phyloP scores from a whole-genome alignment of 2,888 invertebrate genomes.

The Pomacea canaliculata region DNA sequence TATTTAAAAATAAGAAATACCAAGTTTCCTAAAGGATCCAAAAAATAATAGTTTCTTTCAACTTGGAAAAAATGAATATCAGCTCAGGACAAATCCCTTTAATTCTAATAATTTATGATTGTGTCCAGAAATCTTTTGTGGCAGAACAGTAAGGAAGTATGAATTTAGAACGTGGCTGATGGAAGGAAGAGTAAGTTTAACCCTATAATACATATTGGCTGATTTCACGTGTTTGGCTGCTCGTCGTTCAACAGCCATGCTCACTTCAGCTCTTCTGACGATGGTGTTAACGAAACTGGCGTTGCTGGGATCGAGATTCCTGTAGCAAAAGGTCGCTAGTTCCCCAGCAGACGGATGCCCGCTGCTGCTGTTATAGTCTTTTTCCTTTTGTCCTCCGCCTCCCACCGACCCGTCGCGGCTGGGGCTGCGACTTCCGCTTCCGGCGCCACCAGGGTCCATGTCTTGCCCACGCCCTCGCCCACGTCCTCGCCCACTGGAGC shows the following conservation, averaged over 20 bases:
- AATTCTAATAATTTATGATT: too few relatives aligned
- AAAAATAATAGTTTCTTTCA: too few relatives aligned
- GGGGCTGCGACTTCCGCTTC: background rate
- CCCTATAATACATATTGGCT: too few relatives aligned
- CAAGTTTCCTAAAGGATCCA: too few relatives aligned
- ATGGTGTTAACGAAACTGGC: conserved; percentile 50
- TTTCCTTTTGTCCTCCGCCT: conserved; percentile 43
- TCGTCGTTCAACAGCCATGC: background rate
- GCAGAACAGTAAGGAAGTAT: too few relatives aligned
- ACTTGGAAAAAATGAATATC: too few relatives aligned
- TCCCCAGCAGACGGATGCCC: conserved; percentile 18
- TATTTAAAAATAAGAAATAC: too few relatives aligned
- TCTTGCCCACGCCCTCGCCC: background rate
- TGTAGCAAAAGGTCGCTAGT: conserved; percentile 48
- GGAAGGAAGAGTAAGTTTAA: too few relatives aligned
- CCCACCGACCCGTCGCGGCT: background rate
- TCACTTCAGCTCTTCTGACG: conserved; percentile 54
- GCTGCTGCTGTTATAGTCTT: conserved; percentile 33
- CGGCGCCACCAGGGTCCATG: background rate
- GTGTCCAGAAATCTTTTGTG: too few relatives aligned
- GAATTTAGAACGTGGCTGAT: too few relatives aligned
- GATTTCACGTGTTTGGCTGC: too few relatives aligned
- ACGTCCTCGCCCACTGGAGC: conserved; percentile 10
- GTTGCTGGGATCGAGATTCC: conserved; percentile 47
- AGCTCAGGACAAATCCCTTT: too few relatives aligned